These are phyloP conservation scores for Clusia tigrina DNA, from an alignment of 2,888 invertebrate species.

Conservation along the genomic window DNA sequence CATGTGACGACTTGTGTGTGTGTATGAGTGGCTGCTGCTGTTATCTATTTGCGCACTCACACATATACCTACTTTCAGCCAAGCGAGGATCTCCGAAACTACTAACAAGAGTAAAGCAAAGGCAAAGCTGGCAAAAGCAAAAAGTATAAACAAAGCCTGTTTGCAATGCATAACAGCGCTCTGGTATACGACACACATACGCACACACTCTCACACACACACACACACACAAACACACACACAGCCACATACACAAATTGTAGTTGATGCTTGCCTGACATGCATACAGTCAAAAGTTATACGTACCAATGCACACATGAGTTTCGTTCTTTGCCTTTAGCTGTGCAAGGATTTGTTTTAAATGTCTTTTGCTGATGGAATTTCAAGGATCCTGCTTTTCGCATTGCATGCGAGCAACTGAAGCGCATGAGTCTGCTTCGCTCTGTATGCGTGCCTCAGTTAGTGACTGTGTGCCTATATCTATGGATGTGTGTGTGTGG, in stretches of 20 bases:
- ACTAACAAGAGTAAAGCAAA: background rate
- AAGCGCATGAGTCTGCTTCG: too few relatives aligned
- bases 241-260: too few relatives aligned
- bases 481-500: background rate
- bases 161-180: background rate
- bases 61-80: background rate
- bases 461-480: background rate
- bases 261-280: too few relatives aligned
- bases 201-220: background rate
- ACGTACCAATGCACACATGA: background rate
- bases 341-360: conserved; percentile 6
- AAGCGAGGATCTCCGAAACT: background rate
- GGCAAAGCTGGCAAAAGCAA: background rate
- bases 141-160: background rate
- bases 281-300: background rate
- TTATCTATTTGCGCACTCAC: background rate
- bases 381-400: background rate
- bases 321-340: background rate
- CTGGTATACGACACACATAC: background rate
- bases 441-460: too few relatives aligned
- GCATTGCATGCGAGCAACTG: too few relatives aligned
- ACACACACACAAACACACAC: background rate
- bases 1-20: too few relatives aligned
- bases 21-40: background rate
- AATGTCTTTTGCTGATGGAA: background rate